Conservation (phyloP, 1,140 invertebrate species). For the Charaxes varanes region DNA sequence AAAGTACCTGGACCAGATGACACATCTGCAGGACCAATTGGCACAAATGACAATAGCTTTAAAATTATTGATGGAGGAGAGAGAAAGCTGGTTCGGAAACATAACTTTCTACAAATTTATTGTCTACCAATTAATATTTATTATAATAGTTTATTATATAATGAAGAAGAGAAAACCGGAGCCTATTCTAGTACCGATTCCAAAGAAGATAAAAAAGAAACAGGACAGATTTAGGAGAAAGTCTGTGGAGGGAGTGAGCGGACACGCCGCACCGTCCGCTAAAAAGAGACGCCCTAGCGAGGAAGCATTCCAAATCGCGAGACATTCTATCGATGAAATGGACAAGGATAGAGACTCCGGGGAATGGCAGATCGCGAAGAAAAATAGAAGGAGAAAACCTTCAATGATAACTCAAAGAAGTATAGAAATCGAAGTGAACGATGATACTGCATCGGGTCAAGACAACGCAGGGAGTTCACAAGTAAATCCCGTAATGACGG, state of each 20-base stretch:
- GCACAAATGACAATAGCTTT: slow-evolving; percentile 74
- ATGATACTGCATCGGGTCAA: slow-evolving; percentile 25
- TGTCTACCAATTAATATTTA: slow-evolving; percentile 54
- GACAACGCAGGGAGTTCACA: slow-evolving; percentile 54
- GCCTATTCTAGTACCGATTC: slow-evolving; percentile 36
- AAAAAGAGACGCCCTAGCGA: slow-evolving; percentile 84
- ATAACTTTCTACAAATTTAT: slow-evolving; percentile 74
- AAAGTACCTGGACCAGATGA: slow-evolving; percentile 78
- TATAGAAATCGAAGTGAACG: slow-evolving; percentile 30
- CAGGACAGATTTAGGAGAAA: slow-evolving; percentile 72
- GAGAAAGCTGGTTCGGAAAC: slow-evolving; percentile 77
- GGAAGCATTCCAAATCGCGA: slow-evolving; percentile 82
- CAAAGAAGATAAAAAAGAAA: slow-evolving; percentile 51
- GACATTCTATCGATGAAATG: slow-evolving; percentile 70
- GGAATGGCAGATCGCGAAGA: slow-evolving; percentile 63
- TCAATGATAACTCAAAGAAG: slow-evolving; percentile 45
- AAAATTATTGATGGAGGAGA: slow-evolving; percentile 77
- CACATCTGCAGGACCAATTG: slow-evolving; percentile 76
- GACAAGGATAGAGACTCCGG: slow-evolving; percentile 69
- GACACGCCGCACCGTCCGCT: slow-evolving; percentile 55
- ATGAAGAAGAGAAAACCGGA: slow-evolving; percentile 42
- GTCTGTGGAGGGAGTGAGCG: slow-evolving; percentile 76
- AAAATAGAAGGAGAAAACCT: slow-evolving; percentile 55
- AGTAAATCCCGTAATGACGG: slow-evolving; percentile 59
- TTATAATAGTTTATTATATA: slow-evolving; percentile 57